Conservation (phyloP, 1,140 invertebrate genomes). For the Drosophila elegans region DNA sequence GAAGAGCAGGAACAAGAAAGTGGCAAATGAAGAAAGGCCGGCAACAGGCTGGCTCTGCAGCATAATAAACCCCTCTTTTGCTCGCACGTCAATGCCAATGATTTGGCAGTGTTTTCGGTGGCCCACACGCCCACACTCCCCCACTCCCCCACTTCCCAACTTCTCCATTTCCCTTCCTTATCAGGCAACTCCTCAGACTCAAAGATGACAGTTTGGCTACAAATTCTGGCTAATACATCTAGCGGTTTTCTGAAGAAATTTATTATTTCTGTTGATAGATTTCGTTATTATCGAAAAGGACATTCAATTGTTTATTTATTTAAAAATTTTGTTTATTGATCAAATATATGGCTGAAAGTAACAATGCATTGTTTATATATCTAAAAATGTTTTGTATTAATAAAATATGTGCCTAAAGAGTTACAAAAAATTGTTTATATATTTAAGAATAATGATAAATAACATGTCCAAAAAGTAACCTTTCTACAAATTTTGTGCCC, state of each 20-base stretch:
- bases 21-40: slow-evolving; percentile 23
- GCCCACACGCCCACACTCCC: neutral
- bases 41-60: slow-evolving; percentile 42
- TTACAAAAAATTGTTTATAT: too few species aligned
- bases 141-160: neutral
- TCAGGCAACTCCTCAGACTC: neutral
- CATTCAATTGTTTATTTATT: too few species aligned
- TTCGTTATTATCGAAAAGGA: too few species aligned
- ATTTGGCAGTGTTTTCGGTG: slow-evolving; percentile 42
- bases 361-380: too few species aligned
- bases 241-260: neutral
- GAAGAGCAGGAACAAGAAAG: slow-evolving; percentile 1
- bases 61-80: slow-evolving; percentile 48
- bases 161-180: neutral
- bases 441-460: too few species aligned
- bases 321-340: too few species aligned
- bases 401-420: too few species aligned
- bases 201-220: slow-evolving; percentile 1
- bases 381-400: too few species aligned
- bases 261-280: too few species aligned
- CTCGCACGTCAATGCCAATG: slow-evolving; percentile 50
- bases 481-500: too few species aligned
- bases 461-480: too few species aligned
- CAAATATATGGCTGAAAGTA: too few species aligned
- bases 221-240: neutral